Base-by-base conservation (phyloP, 2,113 vertebrate species). In the Archilochus colubris region DNA sequence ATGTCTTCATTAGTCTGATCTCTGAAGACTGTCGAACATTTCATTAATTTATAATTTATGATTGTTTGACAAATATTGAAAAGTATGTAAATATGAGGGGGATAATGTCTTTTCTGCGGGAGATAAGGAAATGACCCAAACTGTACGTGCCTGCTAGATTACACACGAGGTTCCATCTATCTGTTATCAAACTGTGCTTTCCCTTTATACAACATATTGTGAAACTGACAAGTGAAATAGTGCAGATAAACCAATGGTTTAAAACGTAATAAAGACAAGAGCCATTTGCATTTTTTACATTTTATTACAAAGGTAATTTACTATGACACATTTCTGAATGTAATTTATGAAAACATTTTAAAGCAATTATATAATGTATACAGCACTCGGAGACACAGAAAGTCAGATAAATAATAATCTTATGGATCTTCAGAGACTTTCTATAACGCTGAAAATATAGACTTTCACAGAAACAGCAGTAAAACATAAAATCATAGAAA, bases 11-110 rank as follows among this genome's bases (percentile, higher is more conserved):
- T 99, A 99, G 99, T 98, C 97, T 97, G 97, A 99, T 99, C 98
- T 99, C 98, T 98, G 98, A 99, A 99, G 98, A 98, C 98, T 98
- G 98, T 98, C 98, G 98, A 99, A 99, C 98, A 99, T 99, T 99
- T 99, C 99, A 99, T 99, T 99, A 99, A 99, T 99, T 99, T 98
- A 98, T 99, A 99, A 99, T 99, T 99, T 99, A 99, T 99, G 99
- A 99, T 99, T 99, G 99, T 99, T 99, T 99, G 99, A 99, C 99
- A 99, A 99, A 99, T 99, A 99, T 99, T 99, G 98, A 98, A 98
- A 99, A 98, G 99, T 99, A 99, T 99, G 98, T 99, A 99, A 99
- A 99, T 99, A 99, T 98, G 98, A 98, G 98, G 92, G 91, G 97
- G 98, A 95, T 99, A 99, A 99, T 99, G 99, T 99, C 96, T 99